These are phyloP conservation scores for Zaprionus davidi DNA, from an alignment of 1,140 invertebrate genomes.

Conservation along the genomic window DNA sequence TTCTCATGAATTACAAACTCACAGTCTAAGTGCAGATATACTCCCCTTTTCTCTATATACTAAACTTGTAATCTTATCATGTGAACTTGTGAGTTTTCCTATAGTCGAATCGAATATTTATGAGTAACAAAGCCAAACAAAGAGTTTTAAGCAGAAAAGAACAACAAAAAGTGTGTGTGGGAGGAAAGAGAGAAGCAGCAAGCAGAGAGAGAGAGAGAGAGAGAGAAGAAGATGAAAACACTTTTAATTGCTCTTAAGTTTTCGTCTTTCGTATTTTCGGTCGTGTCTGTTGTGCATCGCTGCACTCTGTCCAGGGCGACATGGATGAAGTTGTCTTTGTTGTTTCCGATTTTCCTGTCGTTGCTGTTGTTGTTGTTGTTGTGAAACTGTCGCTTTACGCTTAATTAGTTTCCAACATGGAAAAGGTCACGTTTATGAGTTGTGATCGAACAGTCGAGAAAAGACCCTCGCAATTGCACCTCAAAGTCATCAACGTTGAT, in stretches of 20 bases:
- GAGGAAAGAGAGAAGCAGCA: not conserved
- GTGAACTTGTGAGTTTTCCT: not conserved
- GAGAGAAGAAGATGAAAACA: slow-evolving; percentile 24
- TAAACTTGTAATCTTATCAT: not conserved
- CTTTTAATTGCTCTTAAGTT: slow-evolving; percentile 70
- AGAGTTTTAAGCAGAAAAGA: slow-evolving; percentile 1
- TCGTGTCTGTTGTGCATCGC: slow-evolving; percentile 35
- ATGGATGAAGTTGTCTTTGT: slow-evolving; percentile 49
- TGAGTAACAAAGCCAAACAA: slow-evolving; percentile 33
- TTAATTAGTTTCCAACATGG: slow-evolving; percentile 68
- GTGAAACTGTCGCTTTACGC: slow-evolving; percentile 47
- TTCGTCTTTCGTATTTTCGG: slow-evolving; percentile 23
- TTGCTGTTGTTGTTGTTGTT: slow-evolving; percentile 16
- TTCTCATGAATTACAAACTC: not conserved
- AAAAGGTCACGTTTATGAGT: slow-evolving; percentile 74
- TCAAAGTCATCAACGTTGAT: slow-evolving; percentile 1
- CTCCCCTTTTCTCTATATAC: not conserved
- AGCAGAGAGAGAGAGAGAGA: not conserved
- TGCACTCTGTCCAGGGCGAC: slow-evolving; percentile 32
- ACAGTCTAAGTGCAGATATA: not conserved
- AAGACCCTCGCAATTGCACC: slow-evolving; percentile 12
- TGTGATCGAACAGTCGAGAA: slow-evolving; percentile 59
- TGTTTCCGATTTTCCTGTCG: slow-evolving; percentile 1
- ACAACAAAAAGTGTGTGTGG: not conserved
- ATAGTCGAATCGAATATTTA: slow-evolving; percentile 68